phyloP scores from a whole-genome alignment of 2,888 invertebrate genomes.

The Ligdia adustata region DNA sequence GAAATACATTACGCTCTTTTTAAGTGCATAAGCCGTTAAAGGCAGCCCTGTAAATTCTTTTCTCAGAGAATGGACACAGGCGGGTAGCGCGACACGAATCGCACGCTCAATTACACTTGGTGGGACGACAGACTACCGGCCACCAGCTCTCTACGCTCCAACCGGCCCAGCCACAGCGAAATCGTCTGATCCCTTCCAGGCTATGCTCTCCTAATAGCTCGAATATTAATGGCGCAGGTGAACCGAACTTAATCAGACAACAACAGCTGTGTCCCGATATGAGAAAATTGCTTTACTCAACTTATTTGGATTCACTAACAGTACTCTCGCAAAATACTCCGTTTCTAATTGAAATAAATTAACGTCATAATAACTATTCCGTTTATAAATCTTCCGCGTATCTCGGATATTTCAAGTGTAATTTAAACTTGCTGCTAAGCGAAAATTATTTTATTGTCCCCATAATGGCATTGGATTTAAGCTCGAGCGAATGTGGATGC shows the following conservation, averaged over 20 bases:
- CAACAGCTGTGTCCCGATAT: constrained; percentile 28
- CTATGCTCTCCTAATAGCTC: constrained; percentile 33
- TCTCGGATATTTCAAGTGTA: constrained; percentile 38
- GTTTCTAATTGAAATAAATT: constrained; percentile 32
- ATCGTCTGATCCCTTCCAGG: constrained; percentile 31
- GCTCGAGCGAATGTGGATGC: constrained; percentile 42
- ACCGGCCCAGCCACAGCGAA: constrained; percentile 29
- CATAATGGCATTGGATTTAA: constrained; percentile 29
- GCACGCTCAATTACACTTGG: constrained; percentile 74
- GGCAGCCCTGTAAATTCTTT: constrained; percentile 57
- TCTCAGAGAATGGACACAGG: constrained; percentile 64
- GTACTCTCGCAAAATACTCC: not conserved
- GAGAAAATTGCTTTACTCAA: constrained; percentile 24
- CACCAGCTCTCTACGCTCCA: constrained; percentile 32
- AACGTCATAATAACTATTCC: constrained; percentile 32
- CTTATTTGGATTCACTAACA: constrained; percentile 1
- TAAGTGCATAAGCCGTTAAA: constrained; percentile 38
- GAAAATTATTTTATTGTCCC: constrained; percentile 42
- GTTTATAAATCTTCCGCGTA: constrained; percentile 39
- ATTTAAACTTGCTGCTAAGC: constrained; percentile 37
- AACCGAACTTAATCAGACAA: constrained; percentile 34
- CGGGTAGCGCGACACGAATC: constrained; percentile 64
- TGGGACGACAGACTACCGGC: constrained; percentile 42
- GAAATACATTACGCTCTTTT: too few relatives aligned
- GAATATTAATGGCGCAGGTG: constrained; percentile 40